Percentiles rank a stretch among this genome's conserved stretches.
These are phyloP conservation scores for Lasaia peninsularis DNA, from an alignment of 1,140 invertebrate species.

Conservation along the genomic window DNA sequence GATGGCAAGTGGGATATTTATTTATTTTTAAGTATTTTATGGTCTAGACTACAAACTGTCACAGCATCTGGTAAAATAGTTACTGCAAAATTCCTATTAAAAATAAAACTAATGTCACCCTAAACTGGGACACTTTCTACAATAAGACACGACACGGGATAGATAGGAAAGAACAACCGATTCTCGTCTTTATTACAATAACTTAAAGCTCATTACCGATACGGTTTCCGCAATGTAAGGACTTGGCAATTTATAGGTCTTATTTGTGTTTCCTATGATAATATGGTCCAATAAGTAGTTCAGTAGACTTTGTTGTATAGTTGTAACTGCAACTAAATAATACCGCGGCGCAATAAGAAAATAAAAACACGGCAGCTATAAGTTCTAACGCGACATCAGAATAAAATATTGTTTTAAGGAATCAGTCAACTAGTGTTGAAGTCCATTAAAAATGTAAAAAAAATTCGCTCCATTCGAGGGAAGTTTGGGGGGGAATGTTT, in stretches of 20 bases:
- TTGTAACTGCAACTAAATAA: neutral
- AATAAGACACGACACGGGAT: conserved; percentile 32
- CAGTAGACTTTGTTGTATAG: neutral
- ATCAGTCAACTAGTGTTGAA: too few relatives aligned
- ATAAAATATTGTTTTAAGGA: too few relatives aligned
- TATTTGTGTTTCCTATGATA: conserved; percentile 25
- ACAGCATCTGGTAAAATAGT: too few relatives aligned
- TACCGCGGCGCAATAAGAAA: neutral
- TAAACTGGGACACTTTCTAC: conserved; percentile 58
- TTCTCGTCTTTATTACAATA: conserved; percentile 28
- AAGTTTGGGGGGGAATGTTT: too few relatives aligned
- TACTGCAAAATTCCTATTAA: neutral
- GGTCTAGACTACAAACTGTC: too few relatives aligned
- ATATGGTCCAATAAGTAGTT: neutral
- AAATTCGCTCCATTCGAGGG: too few relatives aligned
- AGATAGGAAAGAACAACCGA: conserved; percentile 14
- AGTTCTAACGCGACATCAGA: too few relatives aligned
- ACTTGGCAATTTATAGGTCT: conserved; percentile 20
- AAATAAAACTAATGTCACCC: conserved; percentile 26
- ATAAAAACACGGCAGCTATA: too few relatives aligned
- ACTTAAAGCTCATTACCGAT: conserved; percentile 26
- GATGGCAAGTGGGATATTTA: too few relatives aligned
- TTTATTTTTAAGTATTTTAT: too few relatives aligned
- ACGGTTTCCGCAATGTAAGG: conserved; percentile 22
- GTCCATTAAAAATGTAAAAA: too few relatives aligned